A percentile compares a stretch with the other conserved stretches of the same genome.
Evolutionary conservation across 2,888 invertebrate species (phyloP).

Genomic region (Andrena bicolor): DNA sequence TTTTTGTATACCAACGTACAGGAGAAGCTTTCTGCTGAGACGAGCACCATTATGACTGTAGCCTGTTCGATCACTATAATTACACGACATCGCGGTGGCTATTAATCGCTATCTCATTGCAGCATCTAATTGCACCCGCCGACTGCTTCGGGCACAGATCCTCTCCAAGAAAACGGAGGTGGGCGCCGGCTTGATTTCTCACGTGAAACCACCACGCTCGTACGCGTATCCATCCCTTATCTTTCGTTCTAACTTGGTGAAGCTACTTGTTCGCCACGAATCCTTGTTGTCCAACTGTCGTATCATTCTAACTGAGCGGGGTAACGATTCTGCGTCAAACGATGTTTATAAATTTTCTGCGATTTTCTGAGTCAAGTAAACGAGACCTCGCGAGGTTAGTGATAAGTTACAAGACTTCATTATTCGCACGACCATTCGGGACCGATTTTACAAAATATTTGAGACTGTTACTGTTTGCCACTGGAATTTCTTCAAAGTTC

Average conservation of each 20-base stretch:
- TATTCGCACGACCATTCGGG: too few relatives aligned
- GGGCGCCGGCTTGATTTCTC: slow-evolving; percentile 32
- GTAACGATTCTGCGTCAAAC: background rate
- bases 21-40: slow-evolving; percentile 51
- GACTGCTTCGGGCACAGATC: slow-evolving; percentile 62
- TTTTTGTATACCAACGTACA: slow-evolving; percentile 20
- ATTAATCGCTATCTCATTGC: slow-evolving; percentile 81
- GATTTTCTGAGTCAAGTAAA: background rate
- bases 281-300: slow-evolving; percentile 7
- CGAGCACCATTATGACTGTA: slow-evolving; percentile 75
- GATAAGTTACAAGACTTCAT: background rate
- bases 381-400: background rate
- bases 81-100: slow-evolving; percentile 79
- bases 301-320: background rate
- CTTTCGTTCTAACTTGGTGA: slow-evolving; percentile 16
- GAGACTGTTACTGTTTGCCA: too few relatives aligned
- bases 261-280: slow-evolving; percentile 41
- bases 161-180: slow-evolving; percentile 46
- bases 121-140: slow-evolving; percentile 79
- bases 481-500: too few relatives aligned
- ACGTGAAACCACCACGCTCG: slow-evolving; percentile 37
- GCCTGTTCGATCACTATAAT: slow-evolving; percentile 79
- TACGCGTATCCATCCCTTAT: slow-evolving; percentile 34
- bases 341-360: background rate
- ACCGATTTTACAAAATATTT: too few relatives aligned